phyloP scores from a whole-genome alignment of 1,140 invertebrate genomes.

The Ceratitis capitata region DNA sequence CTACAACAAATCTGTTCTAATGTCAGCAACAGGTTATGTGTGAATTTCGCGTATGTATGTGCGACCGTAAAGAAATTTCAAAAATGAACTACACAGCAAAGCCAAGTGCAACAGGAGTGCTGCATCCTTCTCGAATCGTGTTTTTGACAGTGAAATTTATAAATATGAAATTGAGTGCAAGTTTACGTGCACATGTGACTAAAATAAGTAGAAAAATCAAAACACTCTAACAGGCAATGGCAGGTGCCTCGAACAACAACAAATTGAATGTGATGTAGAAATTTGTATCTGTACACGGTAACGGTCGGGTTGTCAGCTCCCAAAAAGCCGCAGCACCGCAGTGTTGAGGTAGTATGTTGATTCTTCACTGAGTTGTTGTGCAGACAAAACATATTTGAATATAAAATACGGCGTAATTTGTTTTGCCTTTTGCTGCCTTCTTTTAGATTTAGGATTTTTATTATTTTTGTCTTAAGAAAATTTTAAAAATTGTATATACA shows the following conservation, averaged over 20 bases:
- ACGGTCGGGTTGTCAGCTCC: neutral
- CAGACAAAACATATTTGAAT: neutral
- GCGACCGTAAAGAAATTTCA: neutral
- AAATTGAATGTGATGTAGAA: neutral
- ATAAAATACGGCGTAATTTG: neutral
- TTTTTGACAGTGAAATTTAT: neutral
- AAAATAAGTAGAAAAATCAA: neutral
- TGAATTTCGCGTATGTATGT: neutral
- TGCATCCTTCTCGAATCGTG: neutral
- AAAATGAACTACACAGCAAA: conserved; percentile 26
- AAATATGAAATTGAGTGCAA: neutral
- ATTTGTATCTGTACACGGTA: neutral
- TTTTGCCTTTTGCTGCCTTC: neutral
- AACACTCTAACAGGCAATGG: neutral
- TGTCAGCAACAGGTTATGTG: neutral
- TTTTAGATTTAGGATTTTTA: neutral
- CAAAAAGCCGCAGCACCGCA: neutral
- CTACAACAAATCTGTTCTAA: neutral
- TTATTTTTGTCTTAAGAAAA: neutral
- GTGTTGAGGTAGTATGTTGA: neutral
- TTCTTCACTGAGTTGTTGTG: neutral
- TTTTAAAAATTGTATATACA: neutral
- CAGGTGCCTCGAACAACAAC: neutral
- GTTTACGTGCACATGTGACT: neutral
- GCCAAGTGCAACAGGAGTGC: neutral